These are phyloP conservation scores for Dufourea novaeangliae DNA, from an alignment of 1,140 invertebrate genomes.

Conservation along the genomic window DNA sequence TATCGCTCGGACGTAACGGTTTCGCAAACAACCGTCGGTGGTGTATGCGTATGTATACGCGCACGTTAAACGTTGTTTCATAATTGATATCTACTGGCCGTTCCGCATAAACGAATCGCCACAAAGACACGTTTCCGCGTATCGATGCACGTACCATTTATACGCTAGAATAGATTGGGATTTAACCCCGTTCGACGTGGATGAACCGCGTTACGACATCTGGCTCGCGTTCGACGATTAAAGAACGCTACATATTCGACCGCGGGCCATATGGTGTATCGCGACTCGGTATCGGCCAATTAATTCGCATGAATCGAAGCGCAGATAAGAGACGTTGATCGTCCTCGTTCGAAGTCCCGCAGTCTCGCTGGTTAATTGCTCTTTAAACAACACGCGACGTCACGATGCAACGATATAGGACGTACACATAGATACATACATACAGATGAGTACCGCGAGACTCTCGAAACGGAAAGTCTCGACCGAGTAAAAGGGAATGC, in stretches of 20 bases:
- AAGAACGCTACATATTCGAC: neutral
- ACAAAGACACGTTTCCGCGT: conserved; percentile 11
- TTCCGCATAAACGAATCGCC: neutral
- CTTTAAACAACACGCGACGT: conserved; percentile 21
- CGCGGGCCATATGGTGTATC: conserved; percentile 16
- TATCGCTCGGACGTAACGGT: neutral
- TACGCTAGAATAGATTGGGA: conserved; percentile 24
- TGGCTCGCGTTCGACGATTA: conserved; percentile 18
- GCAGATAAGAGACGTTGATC: conserved; percentile 43
- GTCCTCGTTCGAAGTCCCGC: conserved; percentile 50
- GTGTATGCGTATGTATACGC: neutral
- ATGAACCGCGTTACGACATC: conserved; percentile 42
- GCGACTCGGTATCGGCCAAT: conserved; percentile 33
- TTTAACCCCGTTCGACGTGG: conserved; percentile 41
- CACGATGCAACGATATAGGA: neutral
- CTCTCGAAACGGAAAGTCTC: neutral
- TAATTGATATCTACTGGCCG: neutral
- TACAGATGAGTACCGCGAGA: no score
- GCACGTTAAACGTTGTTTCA: no score
- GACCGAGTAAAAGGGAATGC: conserved; percentile 13
- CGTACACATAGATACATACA: no score
- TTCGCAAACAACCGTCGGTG: neutral
- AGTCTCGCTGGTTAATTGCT: conserved; percentile 40
- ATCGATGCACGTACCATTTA: neutral
- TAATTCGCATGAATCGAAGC: conserved; percentile 48